Evolutionary conservation across 2,888 invertebrate species (phyloP), one percentile per base, ranked within the genome.

Genomic region (Pseudoips prasinana): DNA sequence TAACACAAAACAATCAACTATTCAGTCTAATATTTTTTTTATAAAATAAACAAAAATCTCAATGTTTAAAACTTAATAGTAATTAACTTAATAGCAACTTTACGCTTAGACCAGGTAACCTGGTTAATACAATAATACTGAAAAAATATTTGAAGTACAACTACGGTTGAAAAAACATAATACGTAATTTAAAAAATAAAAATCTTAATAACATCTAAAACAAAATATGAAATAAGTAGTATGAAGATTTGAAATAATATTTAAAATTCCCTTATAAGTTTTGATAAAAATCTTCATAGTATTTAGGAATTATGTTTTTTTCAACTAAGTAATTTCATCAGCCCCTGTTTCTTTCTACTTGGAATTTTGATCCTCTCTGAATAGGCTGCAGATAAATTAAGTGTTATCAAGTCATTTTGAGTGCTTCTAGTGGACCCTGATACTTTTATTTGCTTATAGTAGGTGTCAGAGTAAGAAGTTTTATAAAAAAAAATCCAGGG

Each of bases 221-320:
- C 3, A 14, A 14, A 3, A 14, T 3, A 5, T 14, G 14, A 3
- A 14, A 14, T 14, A 5, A 14, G 14, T 14, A 14, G 3, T 14
- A 14, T 14, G 14, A 14, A 5, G 14, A 14, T 14, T 14, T 14
- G 14, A 3, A 14, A 3, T 14, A 14, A 29, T 25, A 30, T 18
- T 2, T 30, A 26, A 23, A 36, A 36, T 7, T 31, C 8, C 26
- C 27, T 39, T 36, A 38, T 34, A 38, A 34, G 26, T 38, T 38
- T 38, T 42, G 31, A 31, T 34, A 38, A 42, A 38, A 38, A 38
- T 38, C 38, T 38, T 34, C 28, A 42, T 38, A 42, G 41, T 37
- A 37, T 42, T 42, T 42, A 29, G 38, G 38, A 42, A 42, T 42
- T 31, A 42, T 38, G 30, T 33, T 37, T 33, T 34, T 42, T 40